Base-by-base conservation (phyloP, 2,888 invertebrate genomes). In the Maniola hyperantus region DNA sequence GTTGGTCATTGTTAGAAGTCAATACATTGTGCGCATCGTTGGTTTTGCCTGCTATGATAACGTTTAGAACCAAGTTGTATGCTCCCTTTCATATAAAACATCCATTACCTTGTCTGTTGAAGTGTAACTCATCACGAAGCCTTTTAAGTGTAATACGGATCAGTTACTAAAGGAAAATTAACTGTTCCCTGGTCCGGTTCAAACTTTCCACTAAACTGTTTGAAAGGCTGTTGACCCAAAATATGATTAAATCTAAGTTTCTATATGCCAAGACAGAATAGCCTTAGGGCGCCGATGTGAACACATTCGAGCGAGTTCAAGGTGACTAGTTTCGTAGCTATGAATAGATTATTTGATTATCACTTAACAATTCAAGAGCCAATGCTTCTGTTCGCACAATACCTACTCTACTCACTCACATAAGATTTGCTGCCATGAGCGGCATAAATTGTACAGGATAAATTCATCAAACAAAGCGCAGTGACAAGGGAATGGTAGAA, bases 291-390 rank as follows among this genome's bases (percentile, higher is more conserved):
- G 78, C 78, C 77, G 74, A 80, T 82, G 82, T 78, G 77, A 82
- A 82, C 83, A 79, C 79, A 75, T 72, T 76, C 76, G 69, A 48
- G 69, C 71, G 81, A 84, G 87, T 89, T 89, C 89, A 89, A 89
- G 88, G 89, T 83, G 79, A 77, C 75, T 63, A 54, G 66, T 60
- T 62, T 67, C 54, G 65, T 13, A 48, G 76, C 70, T 68, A 69
- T 67, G 57, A 62, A 69, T 77, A 76, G 80, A 78, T 79, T 77
- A 76, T 71, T 67, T 70, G 64, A 72, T 71, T 71, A 69, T 50
- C 71, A 77, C 75, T 69, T 70, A 67, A 72, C 62, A 59, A 58
- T 62, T 51, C 50, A 50, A 63, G 42, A 65, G 13, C 46, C 34
- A 54, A 48, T 65, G 63, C 58, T 61, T 66, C 51, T 51, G 15